Evolutionary conservation across 2,113 vertebrate species (phyloP).

Genomic region (Notarius lentiginosus): DNA sequence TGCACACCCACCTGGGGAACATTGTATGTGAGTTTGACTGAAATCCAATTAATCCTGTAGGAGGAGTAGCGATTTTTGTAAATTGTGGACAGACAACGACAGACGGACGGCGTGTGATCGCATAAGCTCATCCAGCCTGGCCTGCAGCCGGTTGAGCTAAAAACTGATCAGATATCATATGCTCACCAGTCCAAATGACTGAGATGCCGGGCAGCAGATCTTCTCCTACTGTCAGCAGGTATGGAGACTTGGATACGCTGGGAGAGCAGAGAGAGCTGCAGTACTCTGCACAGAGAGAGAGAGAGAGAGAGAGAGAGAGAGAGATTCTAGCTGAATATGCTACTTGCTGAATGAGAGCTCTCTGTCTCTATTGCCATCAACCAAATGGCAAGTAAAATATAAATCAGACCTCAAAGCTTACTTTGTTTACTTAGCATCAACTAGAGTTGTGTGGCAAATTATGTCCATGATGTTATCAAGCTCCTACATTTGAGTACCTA

Average conservation of each 20-base stretch:
- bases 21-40: no score
- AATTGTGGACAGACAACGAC: no score
- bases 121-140: no score
- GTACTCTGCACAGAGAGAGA: conserved; percentile 69
- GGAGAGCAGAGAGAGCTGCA: conserved; percentile 82
- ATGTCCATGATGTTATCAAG: not conserved
- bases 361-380: not conserved
- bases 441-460: not conserved
- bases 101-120: no score
- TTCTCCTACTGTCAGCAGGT: conserved; percentile 78
- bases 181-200: conserved; percentile 84
- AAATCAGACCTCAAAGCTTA: not conserved
- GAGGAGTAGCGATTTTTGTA: no score
- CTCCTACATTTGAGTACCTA: not conserved
- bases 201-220: conserved; percentile 78
- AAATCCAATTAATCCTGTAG: no score
- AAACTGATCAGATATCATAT: not conserved
- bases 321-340: not conserved
- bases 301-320: conserved; percentile 14
- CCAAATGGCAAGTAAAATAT: not conserved
- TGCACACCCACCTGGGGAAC: no score
- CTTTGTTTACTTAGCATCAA: not conserved
- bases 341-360: not conserved
- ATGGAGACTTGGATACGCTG: conserved; percentile 78
- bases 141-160: no score